Percentiles rank a stretch among this genome's conserved stretches.
Evolutionary conservation across 2,888 invertebrate species (phyloP).

Genomic region (Rhagonycha lutea): DNA sequence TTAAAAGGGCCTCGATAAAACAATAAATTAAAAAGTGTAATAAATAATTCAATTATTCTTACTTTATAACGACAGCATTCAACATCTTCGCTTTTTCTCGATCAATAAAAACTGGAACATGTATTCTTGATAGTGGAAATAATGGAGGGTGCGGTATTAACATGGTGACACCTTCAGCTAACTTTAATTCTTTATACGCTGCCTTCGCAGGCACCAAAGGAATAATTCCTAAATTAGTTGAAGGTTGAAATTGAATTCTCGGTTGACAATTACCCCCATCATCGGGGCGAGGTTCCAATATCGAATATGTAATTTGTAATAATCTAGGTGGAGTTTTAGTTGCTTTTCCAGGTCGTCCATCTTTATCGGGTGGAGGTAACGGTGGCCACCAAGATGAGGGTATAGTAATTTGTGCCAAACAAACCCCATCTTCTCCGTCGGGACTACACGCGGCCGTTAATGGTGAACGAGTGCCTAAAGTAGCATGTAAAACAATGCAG

Average conservation of each 20-base stretch:
- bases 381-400: slow-evolving; percentile 93
- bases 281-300: slow-evolving; percentile 77
- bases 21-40: neutral
- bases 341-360: slow-evolving; percentile 56
- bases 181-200: slow-evolving; percentile 81
- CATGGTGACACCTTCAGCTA: slow-evolving; percentile 82
- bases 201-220: slow-evolving; percentile 78
- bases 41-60: slow-evolving; percentile 46
- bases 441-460: slow-evolving; percentile 92
- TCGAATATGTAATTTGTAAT: slow-evolving; percentile 84
- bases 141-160: slow-evolving; percentile 86
- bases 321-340: slow-evolving; percentile 67
- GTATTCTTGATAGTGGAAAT: slow-evolving; percentile 86
- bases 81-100: slow-evolving; percentile 68
- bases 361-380: slow-evolving; percentile 65
- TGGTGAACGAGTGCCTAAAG: slow-evolving; percentile 62
- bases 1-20: neutral
- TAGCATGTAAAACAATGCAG: slow-evolving; percentile 80
- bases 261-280: slow-evolving; percentile 74
- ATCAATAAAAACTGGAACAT: slow-evolving; percentile 87
- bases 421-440: slow-evolving; percentile 90
- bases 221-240: slow-evolving; percentile 62
- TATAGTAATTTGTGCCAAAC: slow-evolving; percentile 80
- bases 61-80: slow-evolving; percentile 86
- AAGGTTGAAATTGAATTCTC: slow-evolving; percentile 68